Conservation (phyloP, 2,797 vertebrate species). For the Siniperca undulata region DNA sequence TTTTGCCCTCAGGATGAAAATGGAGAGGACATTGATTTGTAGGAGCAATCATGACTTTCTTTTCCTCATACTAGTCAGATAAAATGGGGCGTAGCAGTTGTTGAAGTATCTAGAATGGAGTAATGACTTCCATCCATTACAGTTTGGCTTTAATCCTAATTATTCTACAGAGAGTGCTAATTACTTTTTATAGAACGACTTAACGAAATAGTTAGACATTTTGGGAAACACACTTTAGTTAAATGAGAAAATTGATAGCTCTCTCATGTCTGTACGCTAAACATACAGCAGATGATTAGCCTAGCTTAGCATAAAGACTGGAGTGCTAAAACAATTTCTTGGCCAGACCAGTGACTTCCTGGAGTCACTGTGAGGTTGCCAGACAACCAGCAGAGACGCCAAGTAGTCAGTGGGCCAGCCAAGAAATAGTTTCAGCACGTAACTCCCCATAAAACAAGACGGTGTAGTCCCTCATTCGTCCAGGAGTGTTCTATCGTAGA, state of each 20-base stretch:
- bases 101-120: neutral
- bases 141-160: neutral
- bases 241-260: neutral
- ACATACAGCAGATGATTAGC: neutral
- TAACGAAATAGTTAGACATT: neutral
- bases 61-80: neutral
- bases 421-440: no score
- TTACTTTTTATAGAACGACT: neutral
- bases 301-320: neutral
- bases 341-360: no score
- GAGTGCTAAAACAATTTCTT: neutral
- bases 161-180: neutral
- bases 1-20: neutral
- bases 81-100: neutral
- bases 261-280: neutral
- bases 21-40: neutral
- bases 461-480: no score
- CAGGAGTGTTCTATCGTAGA: no score
- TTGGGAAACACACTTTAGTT: neutral
- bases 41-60: neutral
- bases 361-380: no score
- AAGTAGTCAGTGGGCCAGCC: no score
- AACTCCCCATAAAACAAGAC: no score
- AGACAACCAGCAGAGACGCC: no score
- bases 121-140: neutral